phyloP scores from a whole-genome alignment of 2,113 vertebrate genomes.

The Oreochromis spilurus region DNA sequence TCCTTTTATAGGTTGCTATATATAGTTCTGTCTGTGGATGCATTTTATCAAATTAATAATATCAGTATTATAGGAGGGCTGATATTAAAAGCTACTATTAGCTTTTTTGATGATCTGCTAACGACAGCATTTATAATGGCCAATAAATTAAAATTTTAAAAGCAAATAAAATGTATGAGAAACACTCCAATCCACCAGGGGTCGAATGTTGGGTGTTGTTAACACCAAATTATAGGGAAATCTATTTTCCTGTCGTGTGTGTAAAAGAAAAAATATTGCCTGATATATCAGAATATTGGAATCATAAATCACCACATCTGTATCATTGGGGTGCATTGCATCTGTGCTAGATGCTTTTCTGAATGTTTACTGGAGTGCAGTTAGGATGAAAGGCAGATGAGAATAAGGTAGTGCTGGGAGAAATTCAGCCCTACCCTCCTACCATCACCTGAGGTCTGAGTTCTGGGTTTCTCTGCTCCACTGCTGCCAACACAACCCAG shows the following conservation, averaged over 20 bases:
- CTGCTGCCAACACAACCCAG: not conserved
- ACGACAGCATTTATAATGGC: not conserved
- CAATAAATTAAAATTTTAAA: not conserved
- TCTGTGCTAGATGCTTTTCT: not conserved
- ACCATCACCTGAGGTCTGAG: not conserved
- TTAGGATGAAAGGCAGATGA: not conserved
- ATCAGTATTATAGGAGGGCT: not conserved
- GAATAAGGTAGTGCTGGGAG: not conserved
- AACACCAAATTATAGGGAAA: not conserved
- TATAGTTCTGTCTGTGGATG: not conserved
- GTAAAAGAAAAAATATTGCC: not conserved
- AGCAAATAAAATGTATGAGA: accelerated
- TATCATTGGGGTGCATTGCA: not conserved
- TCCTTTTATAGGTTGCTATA: not conserved
- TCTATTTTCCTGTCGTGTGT: not conserved
- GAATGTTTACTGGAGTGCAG: not conserved
- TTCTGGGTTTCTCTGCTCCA: not conserved
- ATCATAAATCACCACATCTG: not conserved
- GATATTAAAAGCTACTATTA: not conserved
- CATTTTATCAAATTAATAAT: not conserved
- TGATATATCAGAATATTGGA: not conserved
- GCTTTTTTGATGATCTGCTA: not conserved
- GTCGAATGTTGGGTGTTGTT: not conserved
- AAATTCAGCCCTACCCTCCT: accelerated
- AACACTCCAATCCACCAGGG: not conserved